These are phyloP conservation scores for Zapornia atra DNA, from an alignment of 2,113 vertebrate species.

Conservation along the genomic window DNA sequence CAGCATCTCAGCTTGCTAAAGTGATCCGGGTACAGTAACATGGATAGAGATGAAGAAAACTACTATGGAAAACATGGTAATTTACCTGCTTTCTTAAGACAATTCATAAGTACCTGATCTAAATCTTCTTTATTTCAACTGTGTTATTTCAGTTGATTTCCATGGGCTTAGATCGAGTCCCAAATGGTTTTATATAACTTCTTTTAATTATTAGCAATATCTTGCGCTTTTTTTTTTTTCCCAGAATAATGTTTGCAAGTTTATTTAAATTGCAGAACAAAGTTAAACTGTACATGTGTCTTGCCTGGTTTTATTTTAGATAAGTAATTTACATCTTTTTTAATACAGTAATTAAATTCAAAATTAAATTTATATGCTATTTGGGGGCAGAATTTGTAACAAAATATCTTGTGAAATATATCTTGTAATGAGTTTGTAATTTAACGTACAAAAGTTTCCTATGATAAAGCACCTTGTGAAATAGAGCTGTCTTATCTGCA, in stretches of 20 bases:
- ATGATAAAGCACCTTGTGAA: neutral
- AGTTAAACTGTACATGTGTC: neutral
- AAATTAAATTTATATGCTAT: neutral
- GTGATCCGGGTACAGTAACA: neutral
- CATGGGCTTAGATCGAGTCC: neutral
- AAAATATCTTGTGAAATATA: neutral
- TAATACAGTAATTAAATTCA: neutral
- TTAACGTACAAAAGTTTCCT: neutral
- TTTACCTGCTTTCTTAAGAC: neutral
- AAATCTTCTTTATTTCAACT: neutral
- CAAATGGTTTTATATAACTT: neutral
- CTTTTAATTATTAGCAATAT: neutral
- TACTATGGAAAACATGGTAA: conserved; percentile 68
- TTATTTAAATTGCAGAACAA: neutral
- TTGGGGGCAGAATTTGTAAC: neutral
- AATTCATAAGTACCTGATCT: neutral
- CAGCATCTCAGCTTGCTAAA: neutral
- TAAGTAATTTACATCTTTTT: neutral
- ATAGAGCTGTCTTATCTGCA: neutral
- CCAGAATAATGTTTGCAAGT: neutral
- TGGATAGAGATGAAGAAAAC: conserved; percentile 41
- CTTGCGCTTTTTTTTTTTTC: neutral
- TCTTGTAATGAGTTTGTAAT: neutral
- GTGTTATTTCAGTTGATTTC: neutral
- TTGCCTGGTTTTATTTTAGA: neutral